These are phyloP conservation scores for Apocheima hispidaria DNA, from an alignment of 2,888 invertebrate genomes.

Conservation along the genomic window DNA sequence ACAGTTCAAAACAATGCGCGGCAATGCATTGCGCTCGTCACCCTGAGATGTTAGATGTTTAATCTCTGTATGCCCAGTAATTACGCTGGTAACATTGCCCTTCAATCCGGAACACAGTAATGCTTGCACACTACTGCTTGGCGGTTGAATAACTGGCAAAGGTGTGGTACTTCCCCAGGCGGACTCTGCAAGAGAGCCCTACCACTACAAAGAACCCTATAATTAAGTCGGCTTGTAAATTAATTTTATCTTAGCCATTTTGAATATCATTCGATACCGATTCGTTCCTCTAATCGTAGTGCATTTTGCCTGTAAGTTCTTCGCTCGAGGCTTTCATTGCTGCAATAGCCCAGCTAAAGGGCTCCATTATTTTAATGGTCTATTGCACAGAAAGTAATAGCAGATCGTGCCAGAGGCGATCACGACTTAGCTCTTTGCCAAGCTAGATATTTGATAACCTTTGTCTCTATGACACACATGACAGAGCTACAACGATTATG, in stretches of 20 bases:
- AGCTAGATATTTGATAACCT: slow-evolving; percentile 73
- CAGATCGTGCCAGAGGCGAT: slow-evolving; percentile 61
- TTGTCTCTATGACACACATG: slow-evolving; percentile 53
- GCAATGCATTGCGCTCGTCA: no score
- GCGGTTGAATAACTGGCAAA: no score
- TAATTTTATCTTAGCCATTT: neutral
- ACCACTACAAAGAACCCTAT: no score
- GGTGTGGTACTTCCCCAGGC: no score
- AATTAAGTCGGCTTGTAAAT: neutral
- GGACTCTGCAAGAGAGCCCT: no score
- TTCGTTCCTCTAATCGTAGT: slow-evolving; percentile 20
- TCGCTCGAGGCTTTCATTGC: slow-evolving; percentile 32
- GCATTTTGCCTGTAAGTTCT: slow-evolving; percentile 11
- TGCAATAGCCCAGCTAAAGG: slow-evolving; percentile 51
- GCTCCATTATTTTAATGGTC: slow-evolving; percentile 65
- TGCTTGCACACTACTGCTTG: no score
- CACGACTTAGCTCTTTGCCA: slow-evolving; percentile 56
- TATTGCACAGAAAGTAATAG: slow-evolving; percentile 54
- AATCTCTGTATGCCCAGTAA: no score
- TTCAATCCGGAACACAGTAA: no score
- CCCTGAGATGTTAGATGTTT: no score
- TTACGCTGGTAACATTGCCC: no score
- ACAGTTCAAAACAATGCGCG: no score
- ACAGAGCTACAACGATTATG: neutral
- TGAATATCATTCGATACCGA: slow-evolving; percentile 13